Percentiles rank a stretch among this genome's conserved stretches.
Conservation (phyloP, 1,140 invertebrate genomes). For the Phenacoccus solenopsis region DNA sequence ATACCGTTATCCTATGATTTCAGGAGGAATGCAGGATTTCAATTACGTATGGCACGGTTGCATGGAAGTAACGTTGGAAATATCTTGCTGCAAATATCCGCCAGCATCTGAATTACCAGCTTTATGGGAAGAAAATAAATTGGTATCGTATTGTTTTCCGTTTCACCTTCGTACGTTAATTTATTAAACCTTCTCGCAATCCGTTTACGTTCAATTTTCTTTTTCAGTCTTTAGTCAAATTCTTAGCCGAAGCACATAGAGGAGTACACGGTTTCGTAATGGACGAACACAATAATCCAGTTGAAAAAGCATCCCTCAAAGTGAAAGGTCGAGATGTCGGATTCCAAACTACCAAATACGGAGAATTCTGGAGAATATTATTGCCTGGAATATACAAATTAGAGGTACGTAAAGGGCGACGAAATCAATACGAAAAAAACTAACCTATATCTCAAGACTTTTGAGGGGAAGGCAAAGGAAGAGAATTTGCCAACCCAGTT, state of each 20-base stretch:
- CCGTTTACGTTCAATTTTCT: slow-evolving; percentile 21
- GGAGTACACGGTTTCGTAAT: slow-evolving; percentile 71
- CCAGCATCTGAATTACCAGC: slow-evolving; percentile 64
- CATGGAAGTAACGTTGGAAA: slow-evolving; percentile 95
- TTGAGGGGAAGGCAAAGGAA: too few relatives aligned
- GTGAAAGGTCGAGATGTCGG: slow-evolving; percentile 75
- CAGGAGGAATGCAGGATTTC: slow-evolving; percentile 81
- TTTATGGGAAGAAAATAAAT: slow-evolving; percentile 92
- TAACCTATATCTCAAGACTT: too few relatives aligned
- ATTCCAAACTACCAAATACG: slow-evolving; percentile 77
- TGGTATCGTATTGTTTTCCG: slow-evolving; percentile 40
- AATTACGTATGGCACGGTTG: slow-evolving; percentile 96
- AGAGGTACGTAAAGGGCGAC: too few relatives aligned
- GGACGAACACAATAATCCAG: slow-evolving; percentile 64
- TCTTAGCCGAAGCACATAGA: slow-evolving; percentile 74
- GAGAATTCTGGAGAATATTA: slow-evolving; percentile 53
- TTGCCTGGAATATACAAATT: slow-evolving; percentile 43
- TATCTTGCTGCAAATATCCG: slow-evolving; percentile 95
- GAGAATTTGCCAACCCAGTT: too few relatives aligned
- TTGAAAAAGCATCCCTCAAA: slow-evolving; percentile 69
- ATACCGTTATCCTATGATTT: not conserved
- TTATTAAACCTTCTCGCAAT: not conserved
- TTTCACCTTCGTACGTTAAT: not conserved
- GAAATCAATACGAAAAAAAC: too few relatives aligned
- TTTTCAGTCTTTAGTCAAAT: slow-evolving; percentile 64